A percentile compares a stretch with the other conserved stretches of the same genome.
Conservation (phyloP, 2,797 vertebrate genomes). For the Sebastes elongatus region DNA sequence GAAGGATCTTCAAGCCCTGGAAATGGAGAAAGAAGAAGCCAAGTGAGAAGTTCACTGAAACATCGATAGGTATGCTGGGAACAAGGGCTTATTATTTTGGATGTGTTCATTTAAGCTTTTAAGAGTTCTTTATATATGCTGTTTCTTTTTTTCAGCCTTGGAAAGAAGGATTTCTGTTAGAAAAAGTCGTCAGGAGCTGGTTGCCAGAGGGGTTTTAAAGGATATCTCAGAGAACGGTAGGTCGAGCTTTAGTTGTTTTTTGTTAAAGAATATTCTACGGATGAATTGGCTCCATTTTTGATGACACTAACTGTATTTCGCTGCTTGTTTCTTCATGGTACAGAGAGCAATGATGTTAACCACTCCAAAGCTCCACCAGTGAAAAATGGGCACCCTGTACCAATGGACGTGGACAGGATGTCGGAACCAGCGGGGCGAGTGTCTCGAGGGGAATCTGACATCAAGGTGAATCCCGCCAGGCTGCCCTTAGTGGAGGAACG, state of each 20-base stretch:
- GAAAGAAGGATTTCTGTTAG: constrained; percentile 96
- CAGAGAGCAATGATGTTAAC: constrained; percentile 85
- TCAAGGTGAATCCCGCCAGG: constrained; percentile 55
- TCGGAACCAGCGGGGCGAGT: constrained; percentile 49
- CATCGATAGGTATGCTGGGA: constrained; percentile 87
- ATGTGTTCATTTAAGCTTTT: background rate
- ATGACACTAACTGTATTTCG: background rate
- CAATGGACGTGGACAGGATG: constrained; percentile 71
- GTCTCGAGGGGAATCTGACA: constrained; percentile 64
- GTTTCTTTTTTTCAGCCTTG: constrained; percentile 81
- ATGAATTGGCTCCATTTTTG: background rate
- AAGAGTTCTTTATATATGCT: fast-evolving
- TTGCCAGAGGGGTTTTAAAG: constrained; percentile 92
- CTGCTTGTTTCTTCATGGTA: background rate
- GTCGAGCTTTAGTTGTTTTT: constrained; percentile 13
- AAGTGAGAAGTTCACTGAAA: constrained; percentile 94
- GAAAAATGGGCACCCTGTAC: constrained; percentile 90
- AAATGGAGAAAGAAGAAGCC: constrained; percentile 98
- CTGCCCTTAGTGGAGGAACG: constrained; percentile 70
- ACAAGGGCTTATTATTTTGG: background rate
- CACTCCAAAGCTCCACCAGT: constrained; percentile 77
- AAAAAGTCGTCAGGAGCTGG: constrained; percentile 93
- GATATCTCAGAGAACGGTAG: constrained; percentile 92
- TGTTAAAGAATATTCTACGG: background rate
- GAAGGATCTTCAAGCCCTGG: constrained; percentile 97